A percentile compares a stretch with the other conserved stretches of the same genome.
phyloP scores from a whole-genome alignment of 2,888 invertebrate genomes.

The Protophormia terraenovae region DNA sequence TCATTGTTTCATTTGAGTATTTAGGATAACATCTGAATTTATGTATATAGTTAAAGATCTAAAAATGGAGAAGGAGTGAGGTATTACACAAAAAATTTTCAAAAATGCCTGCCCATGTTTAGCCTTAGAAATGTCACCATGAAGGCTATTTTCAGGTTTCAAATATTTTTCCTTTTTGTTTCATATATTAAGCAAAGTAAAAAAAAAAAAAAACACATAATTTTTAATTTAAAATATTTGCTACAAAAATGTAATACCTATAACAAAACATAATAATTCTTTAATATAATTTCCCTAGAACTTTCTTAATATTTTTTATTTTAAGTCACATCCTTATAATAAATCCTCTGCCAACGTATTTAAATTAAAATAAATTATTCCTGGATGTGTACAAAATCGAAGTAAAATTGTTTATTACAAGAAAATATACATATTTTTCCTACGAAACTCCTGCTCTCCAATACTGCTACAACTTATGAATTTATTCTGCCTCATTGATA shows the following conservation, averaged over 20 bases:
- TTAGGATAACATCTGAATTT: conserved; percentile 58
- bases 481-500: conserved; percentile 42
- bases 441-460: neutral
- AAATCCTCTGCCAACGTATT: neutral
- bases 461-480: conserved; percentile 3
- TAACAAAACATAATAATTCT: neutral
- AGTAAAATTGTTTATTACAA: neutral
- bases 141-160: neutral
- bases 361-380: conserved; percentile 4
- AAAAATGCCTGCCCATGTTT: neutral
- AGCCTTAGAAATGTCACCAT: neutral
- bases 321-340: neutral
- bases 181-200: neutral
- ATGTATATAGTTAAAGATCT: conserved; percentile 5
- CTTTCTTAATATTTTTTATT: neutral
- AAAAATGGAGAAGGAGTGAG: neutral
- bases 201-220: neutral
- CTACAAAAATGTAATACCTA: no score
- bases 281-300: neutral
- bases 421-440: neutral
- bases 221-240: neutral
- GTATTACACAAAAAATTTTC: neutral
- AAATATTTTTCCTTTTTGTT: neutral
- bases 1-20: conserved; percentile 13
- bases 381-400: neutral